Evolutionary conservation across 2,113 vertebrate genomes (phyloP).

Genomic region (Marcusenius ussheri): DNA sequence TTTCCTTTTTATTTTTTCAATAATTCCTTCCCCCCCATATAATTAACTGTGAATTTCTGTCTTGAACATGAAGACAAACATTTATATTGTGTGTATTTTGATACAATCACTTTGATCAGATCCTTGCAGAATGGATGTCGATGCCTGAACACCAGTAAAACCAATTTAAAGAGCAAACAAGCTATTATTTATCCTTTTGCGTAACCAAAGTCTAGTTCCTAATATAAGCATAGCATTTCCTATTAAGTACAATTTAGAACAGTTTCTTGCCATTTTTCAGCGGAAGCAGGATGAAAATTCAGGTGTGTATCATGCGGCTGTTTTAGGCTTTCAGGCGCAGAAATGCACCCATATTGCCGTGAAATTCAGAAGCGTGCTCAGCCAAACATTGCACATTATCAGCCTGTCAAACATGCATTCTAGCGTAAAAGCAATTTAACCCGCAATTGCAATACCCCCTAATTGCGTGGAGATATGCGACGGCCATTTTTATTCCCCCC

Average conservation of each 20-base stretch:
- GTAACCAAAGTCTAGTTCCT: background rate
- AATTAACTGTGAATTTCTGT: background rate
- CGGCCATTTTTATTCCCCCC: background rate
- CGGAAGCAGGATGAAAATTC: background rate
- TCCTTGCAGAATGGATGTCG: background rate
- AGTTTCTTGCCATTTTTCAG: background rate
- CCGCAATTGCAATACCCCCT: background rate
- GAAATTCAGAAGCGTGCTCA: background rate
- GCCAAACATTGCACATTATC: background rate
- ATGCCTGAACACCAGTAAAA: background rate
- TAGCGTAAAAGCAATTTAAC: slow-evolving; percentile 4
- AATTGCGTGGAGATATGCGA: background rate
- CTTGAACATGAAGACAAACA: background rate
- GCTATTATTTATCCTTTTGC: background rate
- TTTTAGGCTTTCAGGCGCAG: background rate
- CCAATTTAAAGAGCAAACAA: background rate
- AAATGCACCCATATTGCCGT: background rate
- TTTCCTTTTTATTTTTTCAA: background rate
- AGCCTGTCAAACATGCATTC: slow-evolving; percentile 3
- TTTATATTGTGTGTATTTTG: background rate
- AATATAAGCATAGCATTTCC: background rate
- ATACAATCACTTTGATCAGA: background rate
- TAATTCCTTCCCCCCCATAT: background rate
- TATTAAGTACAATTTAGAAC: background rate
- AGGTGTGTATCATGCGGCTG: background rate